Evolutionary conservation across 1,140 invertebrate species (phyloP), one percentile per base, ranked within the genome.

Genomic region (Dreissena rostriformis): DNA sequence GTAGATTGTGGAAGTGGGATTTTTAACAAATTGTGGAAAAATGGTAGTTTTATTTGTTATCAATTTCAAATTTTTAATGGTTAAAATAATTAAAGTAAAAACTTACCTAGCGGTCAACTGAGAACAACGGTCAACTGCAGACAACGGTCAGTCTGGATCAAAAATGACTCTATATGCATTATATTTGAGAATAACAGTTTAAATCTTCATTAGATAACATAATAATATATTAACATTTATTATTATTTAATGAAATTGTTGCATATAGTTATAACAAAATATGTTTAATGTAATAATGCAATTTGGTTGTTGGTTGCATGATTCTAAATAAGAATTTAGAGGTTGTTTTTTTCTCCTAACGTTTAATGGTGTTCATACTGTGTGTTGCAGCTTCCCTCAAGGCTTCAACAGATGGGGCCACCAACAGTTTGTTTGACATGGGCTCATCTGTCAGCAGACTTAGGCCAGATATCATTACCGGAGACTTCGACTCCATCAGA

Each of bases 401-500:
- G 28, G 73, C 66, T 1, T 17, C 39, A 22, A 55, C 57, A 26
- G 81, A 83, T 83, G 81, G 81, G 4, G 63, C 71, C 14, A 68
- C 66, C 53, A 83, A 83, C 68, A 24, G 76, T 24, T 52, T 83
- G 49, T 77, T 68, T 52, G 22, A 51, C 15, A 29, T 22, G 12
- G 53, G n/a, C 14, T 22, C 22, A 7, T 61, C 29, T 12, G 4
- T 39, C 6, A 8, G 53, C 39, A 39, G 68, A 24, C 68, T 55
- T 61, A 4, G 53, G n/a, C 81, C 81, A 12, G 51, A 83, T 51
- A 14, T 77, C 7, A 71, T 83, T 52, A 22, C 73, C 17, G 81
- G 81, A 22, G 81, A 83, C 53, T 83, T 83, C 29, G 81, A 83
- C 52, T 83, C 81, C 1, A 49, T 49, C 39, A 57, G 22, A 29